Evolutionary conservation across 2,797 vertebrate genomes (phyloP).

Genomic region (Cynopterus sphinx): DNA sequence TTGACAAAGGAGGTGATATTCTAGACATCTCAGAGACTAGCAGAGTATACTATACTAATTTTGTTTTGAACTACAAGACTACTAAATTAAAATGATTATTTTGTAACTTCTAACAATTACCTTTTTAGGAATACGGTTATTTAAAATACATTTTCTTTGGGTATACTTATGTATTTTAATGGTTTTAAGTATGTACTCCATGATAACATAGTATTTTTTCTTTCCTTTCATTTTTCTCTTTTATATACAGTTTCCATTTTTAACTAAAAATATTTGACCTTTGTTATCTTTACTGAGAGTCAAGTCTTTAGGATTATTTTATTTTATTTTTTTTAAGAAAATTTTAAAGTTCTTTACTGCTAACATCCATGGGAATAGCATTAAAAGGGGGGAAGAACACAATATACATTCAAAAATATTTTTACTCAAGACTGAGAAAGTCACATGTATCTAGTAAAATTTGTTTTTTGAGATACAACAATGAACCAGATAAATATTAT

Average conservation of each 20-base stretch:
- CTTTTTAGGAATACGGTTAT: neutral
- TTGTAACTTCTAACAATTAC: neutral
- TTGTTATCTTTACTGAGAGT: neutral
- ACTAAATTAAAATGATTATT: constrained; percentile 12
- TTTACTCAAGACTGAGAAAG: neutral
- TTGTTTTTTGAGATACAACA: neutral
- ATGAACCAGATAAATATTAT: neutral
- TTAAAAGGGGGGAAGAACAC: neutral
- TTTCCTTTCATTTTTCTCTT: neutral
- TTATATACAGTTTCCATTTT: neutral
- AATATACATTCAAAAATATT: neutral
- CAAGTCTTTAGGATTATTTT: neutral
- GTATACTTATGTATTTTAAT: neutral
- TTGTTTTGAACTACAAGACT: constrained; percentile 51
- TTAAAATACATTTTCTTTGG: neutral
- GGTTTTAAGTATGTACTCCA: neutral
- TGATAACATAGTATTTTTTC: neutral
- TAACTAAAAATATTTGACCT: neutral
- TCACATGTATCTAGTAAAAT: neutral
- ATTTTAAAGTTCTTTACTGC: neutral
- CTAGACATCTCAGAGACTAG: neutral
- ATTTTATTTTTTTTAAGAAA: no score
- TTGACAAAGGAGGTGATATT: constrained; percentile 14
- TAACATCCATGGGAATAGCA: neutral
- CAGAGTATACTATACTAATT: neutral